Conservation (phyloP, 1,140 invertebrate genomes). For the Musca domestica region DNA sequence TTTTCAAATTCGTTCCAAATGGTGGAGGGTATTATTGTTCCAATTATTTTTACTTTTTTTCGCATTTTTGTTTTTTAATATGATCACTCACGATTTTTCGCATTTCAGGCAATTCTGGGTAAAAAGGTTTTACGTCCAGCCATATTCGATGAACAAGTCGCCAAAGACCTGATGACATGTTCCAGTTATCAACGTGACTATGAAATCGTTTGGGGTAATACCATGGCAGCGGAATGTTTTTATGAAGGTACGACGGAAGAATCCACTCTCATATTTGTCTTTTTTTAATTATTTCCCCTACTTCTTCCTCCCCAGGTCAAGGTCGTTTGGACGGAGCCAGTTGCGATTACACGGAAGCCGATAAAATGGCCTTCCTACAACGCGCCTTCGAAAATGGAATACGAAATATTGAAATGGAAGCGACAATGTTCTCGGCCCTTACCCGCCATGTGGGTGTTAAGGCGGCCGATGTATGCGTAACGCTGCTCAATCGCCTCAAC, state of each 20-base stretch:
- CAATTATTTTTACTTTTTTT: neutral
- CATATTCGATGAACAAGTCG: conserved; percentile 74
- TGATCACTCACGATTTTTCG: neutral
- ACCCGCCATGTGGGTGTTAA: conserved; percentile 83
- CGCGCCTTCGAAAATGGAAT: conserved; percentile 76
- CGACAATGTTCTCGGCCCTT: conserved; percentile 83
- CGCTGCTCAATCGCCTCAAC: conserved; percentile 81
- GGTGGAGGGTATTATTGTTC: too few relatives aligned
- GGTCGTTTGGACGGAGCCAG: conserved; percentile 92
- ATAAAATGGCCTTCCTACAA: conserved; percentile 81
- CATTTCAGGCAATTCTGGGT: conserved; percentile 76
- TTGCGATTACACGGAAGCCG: conserved; percentile 75
- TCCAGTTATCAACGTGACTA: conserved; percentile 57
- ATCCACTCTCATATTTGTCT: neutral
- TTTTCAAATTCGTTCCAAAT: too few relatives aligned
- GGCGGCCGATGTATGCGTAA: conserved; percentile 87
- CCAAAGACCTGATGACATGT: conserved; percentile 69
- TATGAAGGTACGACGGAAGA: conserved; percentile 74
- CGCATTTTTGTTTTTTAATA: neutral
- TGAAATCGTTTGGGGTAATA: conserved; percentile 69
- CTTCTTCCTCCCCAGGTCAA: conserved; percentile 61
- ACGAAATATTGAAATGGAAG: conserved; percentile 97
- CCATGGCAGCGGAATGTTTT: conserved; percentile 92
- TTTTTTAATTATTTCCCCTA: neutral
- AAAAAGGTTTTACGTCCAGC: conserved; percentile 77